Conservation (phyloP, 1,140 invertebrate genomes). For the Brachystomella parvula region DNA sequence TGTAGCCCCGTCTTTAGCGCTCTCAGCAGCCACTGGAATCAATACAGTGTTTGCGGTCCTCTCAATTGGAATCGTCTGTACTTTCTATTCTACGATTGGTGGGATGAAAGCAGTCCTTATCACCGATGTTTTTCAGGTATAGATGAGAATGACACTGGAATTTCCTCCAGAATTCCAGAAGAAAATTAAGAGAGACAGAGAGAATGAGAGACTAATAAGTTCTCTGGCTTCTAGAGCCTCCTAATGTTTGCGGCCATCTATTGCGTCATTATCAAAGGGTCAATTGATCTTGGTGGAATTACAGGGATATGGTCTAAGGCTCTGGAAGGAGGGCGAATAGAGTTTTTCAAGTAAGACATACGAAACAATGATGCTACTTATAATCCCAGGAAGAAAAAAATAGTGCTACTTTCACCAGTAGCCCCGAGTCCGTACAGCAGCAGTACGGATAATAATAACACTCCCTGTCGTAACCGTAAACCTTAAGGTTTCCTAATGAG, state of each 20-base stretch:
- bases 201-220: background rate
- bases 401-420: background rate
- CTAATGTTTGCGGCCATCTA: slow-evolving; percentile 69
- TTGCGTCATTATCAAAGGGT: slow-evolving; percentile 63
- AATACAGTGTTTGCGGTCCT: slow-evolving; percentile 65
- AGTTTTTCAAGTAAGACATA: slow-evolving; percentile 62
- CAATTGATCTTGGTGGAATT: slow-evolving; percentile 55
- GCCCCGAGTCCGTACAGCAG: no score
- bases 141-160: no score
- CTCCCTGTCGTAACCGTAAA: no score
- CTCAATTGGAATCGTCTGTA: slow-evolving; percentile 69
- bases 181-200: no score
- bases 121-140: slow-evolving; percentile 70
- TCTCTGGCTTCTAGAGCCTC: slow-evolving; percentile 48
- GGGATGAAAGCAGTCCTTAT: slow-evolving; percentile 84
- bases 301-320: slow-evolving; percentile 59
- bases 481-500: no score
- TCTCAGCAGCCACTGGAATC: slow-evolving; percentile 76
- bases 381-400: no score
- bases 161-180: no score
- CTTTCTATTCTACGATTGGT: slow-evolving; percentile 76
- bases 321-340: slow-evolving; percentile 53
- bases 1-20: slow-evolving; percentile 70
- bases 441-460: no score
- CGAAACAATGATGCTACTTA: no score